phyloP scores from a whole-genome alignment of 2,888 invertebrate species.

The Ashinkailepas kermadecensis region DNA sequence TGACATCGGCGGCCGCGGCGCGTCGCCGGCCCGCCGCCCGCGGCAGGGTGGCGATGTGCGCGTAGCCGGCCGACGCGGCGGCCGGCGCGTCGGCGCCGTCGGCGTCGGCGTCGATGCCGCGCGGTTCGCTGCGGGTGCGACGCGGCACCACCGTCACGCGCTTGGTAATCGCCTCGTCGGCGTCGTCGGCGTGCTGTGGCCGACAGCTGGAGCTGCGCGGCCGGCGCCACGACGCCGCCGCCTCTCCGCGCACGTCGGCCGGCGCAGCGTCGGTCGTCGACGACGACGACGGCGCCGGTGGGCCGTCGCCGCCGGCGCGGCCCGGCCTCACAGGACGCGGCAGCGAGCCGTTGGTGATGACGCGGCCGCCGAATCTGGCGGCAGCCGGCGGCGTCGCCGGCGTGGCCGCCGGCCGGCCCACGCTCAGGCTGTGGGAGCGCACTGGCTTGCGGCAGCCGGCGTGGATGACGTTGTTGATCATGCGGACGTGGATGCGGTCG shows the following conservation, averaged over 20 bases:
- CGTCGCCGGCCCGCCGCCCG: background rate
- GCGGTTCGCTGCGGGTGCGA: background rate
- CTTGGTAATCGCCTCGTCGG: background rate
- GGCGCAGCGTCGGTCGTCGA: too few relatives aligned
- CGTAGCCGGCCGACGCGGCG: background rate
- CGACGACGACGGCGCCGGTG: too few relatives aligned
- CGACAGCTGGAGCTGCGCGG: slow-evolving; percentile 4
- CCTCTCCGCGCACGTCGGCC: too few relatives aligned
- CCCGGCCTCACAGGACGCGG: background rate
- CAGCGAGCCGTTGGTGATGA: slow-evolving; percentile 11
- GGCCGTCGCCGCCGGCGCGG: too few relatives aligned
- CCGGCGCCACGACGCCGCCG: background rate
- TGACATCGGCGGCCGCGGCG: background rate
- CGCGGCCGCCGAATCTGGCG: background rate
- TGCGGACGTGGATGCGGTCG: background rate
- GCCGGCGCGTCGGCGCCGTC: background rate
- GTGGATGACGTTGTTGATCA: background rate
- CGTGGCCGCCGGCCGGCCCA: background rate
- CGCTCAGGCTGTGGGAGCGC: background rate
- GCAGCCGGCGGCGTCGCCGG: background rate
- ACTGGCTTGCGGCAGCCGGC: background rate
- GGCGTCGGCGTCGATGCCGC: background rate
- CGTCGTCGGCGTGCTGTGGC: background rate
- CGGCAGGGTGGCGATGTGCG: slow-evolving; percentile 14
- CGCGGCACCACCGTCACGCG: slow-evolving; percentile 8